Conservation (phyloP, 2,888 invertebrate genomes). For the Lydus trimaculatus region DNA sequence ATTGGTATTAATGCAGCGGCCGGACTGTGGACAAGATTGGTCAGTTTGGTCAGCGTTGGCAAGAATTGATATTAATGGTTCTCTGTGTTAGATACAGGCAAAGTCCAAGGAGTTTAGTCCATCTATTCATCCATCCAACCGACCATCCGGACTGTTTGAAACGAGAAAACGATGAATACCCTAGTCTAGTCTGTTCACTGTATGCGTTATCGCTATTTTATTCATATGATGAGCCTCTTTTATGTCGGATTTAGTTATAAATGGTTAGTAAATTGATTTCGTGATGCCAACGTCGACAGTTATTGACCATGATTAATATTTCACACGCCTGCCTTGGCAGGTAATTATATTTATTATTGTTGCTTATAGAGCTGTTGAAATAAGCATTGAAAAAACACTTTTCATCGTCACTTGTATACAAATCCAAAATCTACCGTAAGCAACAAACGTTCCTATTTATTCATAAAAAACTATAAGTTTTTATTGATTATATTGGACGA, state of each 20-base stretch:
- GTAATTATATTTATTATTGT: conserved; percentile 46
- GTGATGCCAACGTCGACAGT: conserved; percentile 47
- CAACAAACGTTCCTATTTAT: neutral
- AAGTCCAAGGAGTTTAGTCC: conserved; percentile 51
- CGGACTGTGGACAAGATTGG: conserved; percentile 56
- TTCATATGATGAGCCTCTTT: conserved; percentile 57
- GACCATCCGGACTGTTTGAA: neutral
- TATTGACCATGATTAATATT: conserved; percentile 58
- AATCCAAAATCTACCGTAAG: neutral
- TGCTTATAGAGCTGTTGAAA: conserved; percentile 36
- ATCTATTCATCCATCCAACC: neutral
- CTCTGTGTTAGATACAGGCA: conserved; percentile 44
- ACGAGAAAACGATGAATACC: conserved; percentile 46
- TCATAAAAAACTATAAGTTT: neutral
- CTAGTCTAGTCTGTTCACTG: conserved; percentile 41
- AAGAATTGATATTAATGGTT: conserved; percentile 62
- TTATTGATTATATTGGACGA: neutral
- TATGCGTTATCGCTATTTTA: conserved; percentile 59
- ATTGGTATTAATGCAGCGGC: conserved; percentile 62
- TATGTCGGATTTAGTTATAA: conserved; percentile 57
- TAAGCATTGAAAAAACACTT: neutral
- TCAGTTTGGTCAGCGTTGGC: conserved; percentile 53
- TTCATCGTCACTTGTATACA: neutral
- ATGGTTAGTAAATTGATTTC: conserved; percentile 57
- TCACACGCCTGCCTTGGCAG: conserved; percentile 44